These are phyloP conservation scores for Euleptes europaea DNA, from an alignment of 2,113 vertebrate genomes.

Conservation along the genomic window DNA sequence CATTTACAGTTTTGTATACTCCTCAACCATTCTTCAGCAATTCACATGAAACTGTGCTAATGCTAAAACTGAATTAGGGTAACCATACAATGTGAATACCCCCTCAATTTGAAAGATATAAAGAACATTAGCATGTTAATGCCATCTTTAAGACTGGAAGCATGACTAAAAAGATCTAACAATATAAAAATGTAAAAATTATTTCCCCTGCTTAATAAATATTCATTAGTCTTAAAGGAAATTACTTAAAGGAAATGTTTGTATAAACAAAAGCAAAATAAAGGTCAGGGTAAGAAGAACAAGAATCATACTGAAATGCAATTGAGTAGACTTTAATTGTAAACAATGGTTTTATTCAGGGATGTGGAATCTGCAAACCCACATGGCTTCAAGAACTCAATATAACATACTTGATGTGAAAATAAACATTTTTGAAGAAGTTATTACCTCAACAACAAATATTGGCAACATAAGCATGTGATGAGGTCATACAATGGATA, in stretches of 20 bases:
- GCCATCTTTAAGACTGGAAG: constrained; percentile 38
- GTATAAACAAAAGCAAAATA: constrained; percentile 22
- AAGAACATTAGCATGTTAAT: constrained; percentile 21
- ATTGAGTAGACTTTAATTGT: constrained; percentile 39
- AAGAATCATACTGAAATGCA: constrained; percentile 15
- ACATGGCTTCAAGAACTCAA: constrained; percentile 46
- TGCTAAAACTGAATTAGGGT: constrained; percentile 54
- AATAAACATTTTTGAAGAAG: constrained; percentile 32
- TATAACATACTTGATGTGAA: constrained; percentile 31
- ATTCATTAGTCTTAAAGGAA: constrained; percentile 42
- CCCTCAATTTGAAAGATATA: constrained; percentile 31
- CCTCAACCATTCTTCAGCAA: constrained; percentile 45
- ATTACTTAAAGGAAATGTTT: constrained; percentile 14
- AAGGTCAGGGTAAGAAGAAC: constrained; percentile 31
- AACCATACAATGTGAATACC: constrained; percentile 39
- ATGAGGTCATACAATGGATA: constrained; percentile 28
- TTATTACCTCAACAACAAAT: constrained; percentile 37
- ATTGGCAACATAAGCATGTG: constrained; percentile 49
- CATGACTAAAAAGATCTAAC: constrained; percentile 15
- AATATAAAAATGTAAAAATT: constrained; percentile 22
- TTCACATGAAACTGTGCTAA: constrained; percentile 39
- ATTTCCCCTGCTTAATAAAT: constrained; percentile 27
- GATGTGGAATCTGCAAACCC: constrained; percentile 43
- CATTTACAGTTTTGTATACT: constrained; percentile 55
- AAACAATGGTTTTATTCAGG: constrained; percentile 40